Percentiles rank a stretch among this genome's conserved stretches.
phyloP scores from a whole-genome alignment of 2,888 invertebrate species.

The Drosophila setosimentum region DNA sequence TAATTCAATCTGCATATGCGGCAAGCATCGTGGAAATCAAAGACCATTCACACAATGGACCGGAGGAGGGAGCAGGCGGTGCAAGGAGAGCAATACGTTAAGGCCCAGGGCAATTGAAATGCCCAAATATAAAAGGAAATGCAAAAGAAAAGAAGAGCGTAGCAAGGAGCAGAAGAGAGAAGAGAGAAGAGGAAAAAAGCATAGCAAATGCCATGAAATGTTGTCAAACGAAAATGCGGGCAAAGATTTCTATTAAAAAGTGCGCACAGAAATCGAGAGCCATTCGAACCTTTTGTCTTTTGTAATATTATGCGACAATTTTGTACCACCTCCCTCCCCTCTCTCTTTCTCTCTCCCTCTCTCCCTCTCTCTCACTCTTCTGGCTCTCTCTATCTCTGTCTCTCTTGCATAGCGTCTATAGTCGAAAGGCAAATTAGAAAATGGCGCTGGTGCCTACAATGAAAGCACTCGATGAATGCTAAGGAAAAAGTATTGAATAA shows the following conservation, averaged over 20 bases:
- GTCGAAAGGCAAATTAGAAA: constrained; percentile 69
- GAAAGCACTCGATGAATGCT: constrained; percentile 54
- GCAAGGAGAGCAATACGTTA: constrained; percentile 1
- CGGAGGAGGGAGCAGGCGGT: neutral
- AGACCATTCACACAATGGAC: constrained; percentile 46
- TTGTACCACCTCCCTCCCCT: constrained; percentile 1
- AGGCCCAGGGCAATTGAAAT: constrained; percentile 57
- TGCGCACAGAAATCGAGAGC: constrained; percentile 38
- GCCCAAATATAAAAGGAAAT: constrained; percentile 56
- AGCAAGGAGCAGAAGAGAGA: neutral
- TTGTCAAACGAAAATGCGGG: constrained; percentile 81
- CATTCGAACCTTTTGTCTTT: constrained; percentile 76
- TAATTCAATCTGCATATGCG: constrained; percentile 79
- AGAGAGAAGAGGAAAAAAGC: neutral
- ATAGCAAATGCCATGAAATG: constrained; percentile 62
- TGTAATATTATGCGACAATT: constrained; percentile 81
- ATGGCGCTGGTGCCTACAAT: constrained; percentile 60
- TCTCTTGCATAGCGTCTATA: constrained; percentile 27
- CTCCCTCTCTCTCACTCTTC: neutral
- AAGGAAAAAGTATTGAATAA: constrained; percentile 78
- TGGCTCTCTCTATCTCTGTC: neutral
- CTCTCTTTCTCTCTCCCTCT: neutral
- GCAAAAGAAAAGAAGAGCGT: constrained; percentile 29
- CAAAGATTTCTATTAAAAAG: constrained; percentile 74
- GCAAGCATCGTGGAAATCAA: constrained; percentile 60